Base-by-base conservation (phyloP, 2,113 vertebrate species). In the Tychaedon coryphoeus region DNA sequence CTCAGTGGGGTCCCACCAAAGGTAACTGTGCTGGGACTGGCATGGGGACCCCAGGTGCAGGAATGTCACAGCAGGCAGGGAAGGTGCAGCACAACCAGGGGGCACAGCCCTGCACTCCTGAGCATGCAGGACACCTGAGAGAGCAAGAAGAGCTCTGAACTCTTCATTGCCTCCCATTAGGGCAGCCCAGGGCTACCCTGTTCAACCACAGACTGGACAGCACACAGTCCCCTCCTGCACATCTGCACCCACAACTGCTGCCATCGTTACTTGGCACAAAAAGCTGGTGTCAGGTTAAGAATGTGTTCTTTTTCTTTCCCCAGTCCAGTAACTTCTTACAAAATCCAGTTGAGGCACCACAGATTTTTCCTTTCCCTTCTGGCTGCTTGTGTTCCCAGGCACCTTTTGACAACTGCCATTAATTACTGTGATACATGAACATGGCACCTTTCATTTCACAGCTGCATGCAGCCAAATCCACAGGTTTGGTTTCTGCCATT, bases 1-100 rank as follows among this genome's bases (percentile, higher is more conserved):
- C 11, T 47, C 43, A 17, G 0, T 6, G 1, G 0, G 8, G 19
- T 24, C 62, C 36, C 64, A 19, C 24, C 26, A 33, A 6, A 51
- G 54, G 48, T 14, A 36, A 15, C 3, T 1, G 3, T 5, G 6
- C 54, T n/a, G 51, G 33, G 47, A 31, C 13, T 45, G 26, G 18
- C 51, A 28, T 1, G 0, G 0, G 9, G 10, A 6, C 13, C 14
- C 7, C 31, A 14, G 53, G 31, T 48, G 54, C 13, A 57, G n/a
- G 24, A 11, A 31, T 1, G 1, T 18, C 26, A 9, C 1, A 12
- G 7, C 19, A 42, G 51, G 34, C 66, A 58, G 70, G 70, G 51
- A 20, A 65, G 50, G 50, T 31, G 12, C 5, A 36, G 40, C 26
- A 12, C 5, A 19, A 3, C 31, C 31, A 8, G 25, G 34, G 26